Base-by-base conservation (phyloP, 2,113 vertebrate species). In the Eurypyga helias region DNA sequence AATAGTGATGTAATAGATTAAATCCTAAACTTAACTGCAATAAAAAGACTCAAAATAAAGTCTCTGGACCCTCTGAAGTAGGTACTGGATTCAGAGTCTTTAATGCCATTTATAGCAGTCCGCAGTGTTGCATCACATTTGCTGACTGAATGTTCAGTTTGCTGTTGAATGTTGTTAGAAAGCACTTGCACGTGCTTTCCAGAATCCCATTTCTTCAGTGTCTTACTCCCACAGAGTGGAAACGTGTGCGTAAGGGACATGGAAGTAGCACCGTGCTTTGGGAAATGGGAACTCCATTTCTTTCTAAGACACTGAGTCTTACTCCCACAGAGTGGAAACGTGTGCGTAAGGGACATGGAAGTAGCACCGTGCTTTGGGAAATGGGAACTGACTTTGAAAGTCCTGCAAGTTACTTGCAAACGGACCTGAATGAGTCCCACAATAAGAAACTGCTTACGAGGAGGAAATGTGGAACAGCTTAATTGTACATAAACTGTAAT, bases 141-240 rank as follows among this genome's bases (percentile, higher is more conserved):
- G 34, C 41, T 58, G 41, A 24, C 31, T 55, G 13, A 41, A 11
- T 73, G 28, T 75, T 87, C 49, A 36, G 3, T 28, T 43, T 75
- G 51, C 17, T 79, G 61, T n/a, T 89, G n/a, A 54, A 64, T 49
- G n/a, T 73, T 96, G 34, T 75, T 91, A 36, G 84, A 93, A 72
- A 77, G 49, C 15, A 9, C 62, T 89, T 0, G 2, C 1, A 0
- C 26, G 4, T 25, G 17, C 29, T 81, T 86, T 85, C 57, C 70
- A 41, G 76, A 85, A 34, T 12, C 11, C 55, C 14, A 16, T 71
- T 87, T 11, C 41, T 75, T 61, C 4, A 1, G n/a, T 60, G 15
- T 49, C 64, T 78, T 81, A 25, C 26, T 89, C 48, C 38, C 25
- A 31, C 64, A 34, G 36, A 23, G 24, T 28, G 34, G 36, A 89